Evolutionary conservation across 1,140 invertebrate species (phyloP), one percentile per base, ranked within the genome.

Genomic region (Hypothenemus hampei): DNA sequence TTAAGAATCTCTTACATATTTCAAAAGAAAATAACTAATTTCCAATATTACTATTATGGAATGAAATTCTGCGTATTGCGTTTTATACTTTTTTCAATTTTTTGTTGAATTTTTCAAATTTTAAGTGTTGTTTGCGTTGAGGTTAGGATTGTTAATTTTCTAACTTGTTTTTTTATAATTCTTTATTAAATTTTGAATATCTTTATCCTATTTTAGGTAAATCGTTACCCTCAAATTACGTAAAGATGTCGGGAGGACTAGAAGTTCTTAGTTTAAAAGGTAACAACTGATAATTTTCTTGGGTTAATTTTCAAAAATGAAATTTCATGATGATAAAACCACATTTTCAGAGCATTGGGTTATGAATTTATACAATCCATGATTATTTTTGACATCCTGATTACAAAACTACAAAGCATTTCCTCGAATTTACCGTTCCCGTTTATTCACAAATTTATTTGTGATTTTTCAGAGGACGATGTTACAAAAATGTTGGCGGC

Each of bases 401-500:
- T 5, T 37, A 6, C 26, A 29, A 29, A 29, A 37, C 15, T 37
- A 16, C 7, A 8, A 37, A 37, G 7, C 15, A 6, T 37, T 15
- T 6, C 15, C 6, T 6, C 6, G 6, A 11, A 8, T 39, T n/a
- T 13, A 39, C 36, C 1, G 8, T n/a, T n/a, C n/a, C n/a, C n/a
- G n/a, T n/a, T n/a, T n/a, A n/a, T n/a, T n/a, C n/a, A n/a, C n/a
- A n/a, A n/a, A n/a, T n/a, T n/a, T n/a, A n/a, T 15, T 39, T 39
- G 11, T 15, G 8, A 1, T 39, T 16, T 31, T 43, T 5, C 15
- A 57, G 91, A 94, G 76, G 95, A 97, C 72, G 97, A 99, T 85
- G 92, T 98, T 61, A 94, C 91, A 45, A 98, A 99, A 73, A 94
- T 99, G 84, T 83, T 99, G 70, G 90, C 91, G 57, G 95, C 93